phyloP scores from a whole-genome alignment of 2,797 vertebrate genomes.

The Notolabrus celidotus region DNA sequence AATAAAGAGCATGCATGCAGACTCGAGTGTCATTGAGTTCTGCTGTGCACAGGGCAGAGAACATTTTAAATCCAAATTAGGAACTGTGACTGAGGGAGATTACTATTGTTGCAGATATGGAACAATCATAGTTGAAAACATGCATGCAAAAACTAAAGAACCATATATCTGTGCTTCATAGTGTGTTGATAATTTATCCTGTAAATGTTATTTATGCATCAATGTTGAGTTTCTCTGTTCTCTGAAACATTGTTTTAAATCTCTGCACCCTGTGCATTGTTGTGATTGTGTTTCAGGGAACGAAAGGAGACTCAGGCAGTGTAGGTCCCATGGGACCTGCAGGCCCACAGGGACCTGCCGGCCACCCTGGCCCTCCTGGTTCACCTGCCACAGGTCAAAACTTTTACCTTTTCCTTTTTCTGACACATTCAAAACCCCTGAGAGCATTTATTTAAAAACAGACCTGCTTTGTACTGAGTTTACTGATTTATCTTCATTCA shows the following conservation, averaged over 20 bases:
- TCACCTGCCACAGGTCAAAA: slow-evolving; percentile 87
- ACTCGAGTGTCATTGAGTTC: no score
- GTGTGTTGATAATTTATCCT: no score
- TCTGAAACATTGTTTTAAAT: background rate
- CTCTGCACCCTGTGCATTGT: background rate
- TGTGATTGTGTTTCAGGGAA: slow-evolving; percentile 84
- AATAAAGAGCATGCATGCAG: no score
- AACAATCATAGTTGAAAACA: no score
- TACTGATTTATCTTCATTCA: background rate
- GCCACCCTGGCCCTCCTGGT: slow-evolving; percentile 93
- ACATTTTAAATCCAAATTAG: no score
- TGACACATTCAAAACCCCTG: background rate
- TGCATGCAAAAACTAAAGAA: no score
- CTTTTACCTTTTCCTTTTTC: background rate
- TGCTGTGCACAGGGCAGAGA: no score
- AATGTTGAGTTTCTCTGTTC: background rate
- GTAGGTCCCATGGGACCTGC: slow-evolving; percentile 89
- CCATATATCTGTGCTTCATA: no score
- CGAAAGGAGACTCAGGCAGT: slow-evolving; percentile 90
- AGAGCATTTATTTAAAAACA: background rate
- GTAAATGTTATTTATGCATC: no score
- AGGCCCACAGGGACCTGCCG: slow-evolving; percentile 91
- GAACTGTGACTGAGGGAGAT: no score
- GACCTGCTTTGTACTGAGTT: background rate
- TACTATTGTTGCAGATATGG: no score